Percentiles rank a stretch among this genome's conserved stretches.
Conservation (phyloP, 2,888 invertebrate species). For the Erynnis tages region DNA sequence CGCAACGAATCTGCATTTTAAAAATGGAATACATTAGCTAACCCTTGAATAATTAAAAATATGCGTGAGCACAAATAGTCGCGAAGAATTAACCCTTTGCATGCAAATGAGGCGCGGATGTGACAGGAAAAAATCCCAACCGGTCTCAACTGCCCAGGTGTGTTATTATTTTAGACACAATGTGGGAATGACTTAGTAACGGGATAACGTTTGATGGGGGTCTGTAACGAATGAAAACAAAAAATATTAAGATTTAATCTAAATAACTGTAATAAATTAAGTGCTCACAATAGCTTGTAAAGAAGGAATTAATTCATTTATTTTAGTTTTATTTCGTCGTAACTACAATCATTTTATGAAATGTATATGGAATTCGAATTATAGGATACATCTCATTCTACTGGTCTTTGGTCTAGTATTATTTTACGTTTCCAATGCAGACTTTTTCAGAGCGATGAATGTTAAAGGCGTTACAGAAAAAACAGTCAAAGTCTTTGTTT, state of each 20-base stretch:
- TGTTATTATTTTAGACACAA: conserved; percentile 60
- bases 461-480: too few species aligned
- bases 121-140: conserved; percentile 59
- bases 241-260: conserved; percentile 2
- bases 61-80: conserved; percentile 78
- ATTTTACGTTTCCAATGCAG: too few species aligned
- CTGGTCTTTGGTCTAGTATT: too few species aligned
- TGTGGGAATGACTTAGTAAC: conserved; percentile 24
- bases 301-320: too few species aligned
- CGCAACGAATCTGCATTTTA: conserved; percentile 58
- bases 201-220: conserved; percentile 13
- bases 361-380: too few species aligned
- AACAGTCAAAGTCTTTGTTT: conserved; percentile 4
- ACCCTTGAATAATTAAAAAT: conserved; percentile 81
- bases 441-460: too few species aligned
- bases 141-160: conserved; percentile 67
- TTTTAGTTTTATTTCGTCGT: too few species aligned
- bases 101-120: conserved; percentile 71
- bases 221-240: conserved; percentile 10
- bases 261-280: conserved; percentile 2
- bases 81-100: conserved; percentile 76
- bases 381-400: too few species aligned
- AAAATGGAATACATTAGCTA: conserved; percentile 66
- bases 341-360: too few species aligned
- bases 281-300: background rate